phyloP scores from a whole-genome alignment of 1,140 invertebrate species.

The Aphelenchoides besseyi region DNA sequence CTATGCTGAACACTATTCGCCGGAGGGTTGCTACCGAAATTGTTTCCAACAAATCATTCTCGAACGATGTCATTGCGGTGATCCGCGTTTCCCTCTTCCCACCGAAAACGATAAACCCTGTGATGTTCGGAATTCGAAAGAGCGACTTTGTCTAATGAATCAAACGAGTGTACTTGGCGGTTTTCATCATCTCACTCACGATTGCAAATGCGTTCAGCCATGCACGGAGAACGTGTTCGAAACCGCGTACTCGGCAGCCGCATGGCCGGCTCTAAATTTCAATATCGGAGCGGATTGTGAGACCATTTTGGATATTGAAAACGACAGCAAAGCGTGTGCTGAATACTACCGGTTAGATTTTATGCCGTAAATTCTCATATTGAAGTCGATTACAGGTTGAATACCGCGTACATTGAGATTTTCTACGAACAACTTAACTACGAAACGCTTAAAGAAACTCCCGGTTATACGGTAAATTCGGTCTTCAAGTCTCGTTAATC shows the following conservation, averaged over 20 bases:
- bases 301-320: slow-evolving; percentile 28
- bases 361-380: too few relatives aligned
- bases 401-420: slow-evolving; percentile 62
- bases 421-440: slow-evolving; percentile 62
- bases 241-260: slow-evolving; percentile 62
- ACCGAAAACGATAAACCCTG: slow-evolving; percentile 52
- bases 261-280: slow-evolving; percentile 60
- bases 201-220: slow-evolving; percentile 53
- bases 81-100: slow-evolving; percentile 59
- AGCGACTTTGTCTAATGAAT: slow-evolving; percentile 54
- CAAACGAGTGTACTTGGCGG: slow-evolving; percentile 55
- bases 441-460: slow-evolving; percentile 60
- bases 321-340: slow-evolving; percentile 47
- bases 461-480: slow-evolving; percentile 56
- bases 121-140: slow-evolving; percentile 45
- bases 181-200: slow-evolving; percentile 60
- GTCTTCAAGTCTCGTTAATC: background rate
- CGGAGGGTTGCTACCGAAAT: slow-evolving; percentile 62
- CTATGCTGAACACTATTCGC: slow-evolving; percentile 61
- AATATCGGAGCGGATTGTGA: slow-evolving; percentile 59
- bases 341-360: slow-evolving; percentile 28
- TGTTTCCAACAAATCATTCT: slow-evolving; percentile 60
- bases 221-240: slow-evolving; percentile 62
- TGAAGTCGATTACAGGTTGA: too few relatives aligned
- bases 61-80: slow-evolving; percentile 56